Conservation (phyloP, 1,140 invertebrate genomes). For the Ceratitis capitata region DNA sequence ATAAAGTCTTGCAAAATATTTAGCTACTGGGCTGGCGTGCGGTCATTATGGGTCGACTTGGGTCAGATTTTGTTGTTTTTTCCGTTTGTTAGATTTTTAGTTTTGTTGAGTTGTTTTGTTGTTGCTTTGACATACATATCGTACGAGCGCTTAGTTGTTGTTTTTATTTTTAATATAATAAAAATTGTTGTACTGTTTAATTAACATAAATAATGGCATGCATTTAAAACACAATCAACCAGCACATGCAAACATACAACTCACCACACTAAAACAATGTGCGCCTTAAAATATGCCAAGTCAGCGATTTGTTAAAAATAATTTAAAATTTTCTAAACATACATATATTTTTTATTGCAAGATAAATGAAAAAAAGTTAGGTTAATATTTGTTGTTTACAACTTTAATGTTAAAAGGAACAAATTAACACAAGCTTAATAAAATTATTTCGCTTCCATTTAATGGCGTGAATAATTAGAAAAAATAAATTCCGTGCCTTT, state of each 20-base stretch:
- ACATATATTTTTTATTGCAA: not conserved
- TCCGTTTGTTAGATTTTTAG: not conserved
- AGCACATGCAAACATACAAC: too few relatives aligned
- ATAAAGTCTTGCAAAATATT: not conserved
- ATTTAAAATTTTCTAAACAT: not conserved
- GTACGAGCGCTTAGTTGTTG: not conserved
- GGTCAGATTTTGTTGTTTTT: not conserved
- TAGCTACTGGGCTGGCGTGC: not conserved
- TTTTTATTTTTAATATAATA: not conserved
- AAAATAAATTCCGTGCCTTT: too few relatives aligned
- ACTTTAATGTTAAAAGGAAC: not conserved
- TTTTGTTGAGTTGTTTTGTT: not conserved
- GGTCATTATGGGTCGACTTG: not conserved
- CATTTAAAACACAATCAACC: not conserved
- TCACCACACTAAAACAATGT: too few relatives aligned
- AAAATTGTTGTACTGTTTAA: constrained; percentile 1
- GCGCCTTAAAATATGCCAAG: not conserved
- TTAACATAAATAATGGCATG: constrained; percentile 4
- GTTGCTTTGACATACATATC: not conserved
- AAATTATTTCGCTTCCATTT: not conserved
- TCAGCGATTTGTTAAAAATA: not conserved
- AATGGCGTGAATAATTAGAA: too few relatives aligned
- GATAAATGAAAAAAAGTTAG: not conserved
- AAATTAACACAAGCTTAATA: not conserved
- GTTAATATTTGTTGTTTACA: too few relatives aligned